Conservation (phyloP, 2,113 vertebrate species). For the Dunckerocampus dactyliophorus region DNA sequence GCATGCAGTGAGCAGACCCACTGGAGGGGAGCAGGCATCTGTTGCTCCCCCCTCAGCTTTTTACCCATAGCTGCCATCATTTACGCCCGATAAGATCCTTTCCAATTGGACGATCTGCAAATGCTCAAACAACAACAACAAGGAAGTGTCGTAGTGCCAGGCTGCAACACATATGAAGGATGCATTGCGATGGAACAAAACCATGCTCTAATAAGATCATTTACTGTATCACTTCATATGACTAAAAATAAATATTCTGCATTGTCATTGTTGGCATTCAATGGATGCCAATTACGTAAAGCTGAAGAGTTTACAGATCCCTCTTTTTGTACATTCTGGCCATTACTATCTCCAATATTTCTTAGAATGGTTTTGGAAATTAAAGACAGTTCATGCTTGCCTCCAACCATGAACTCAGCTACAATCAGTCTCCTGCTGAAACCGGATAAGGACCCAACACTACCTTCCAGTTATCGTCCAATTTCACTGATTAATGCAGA, state of each 20-base stretch:
- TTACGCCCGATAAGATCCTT: slow-evolving; percentile 59
- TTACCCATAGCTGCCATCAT: slow-evolving; percentile 67
- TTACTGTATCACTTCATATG: neutral
- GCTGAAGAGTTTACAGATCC: neutral
- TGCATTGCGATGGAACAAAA: slow-evolving; percentile 12
- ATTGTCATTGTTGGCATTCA: slow-evolving; percentile 25
- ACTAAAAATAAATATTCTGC: slow-evolving; percentile 9
- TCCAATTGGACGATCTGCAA: slow-evolving; percentile 54
- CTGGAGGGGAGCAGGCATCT: slow-evolving; percentile 62
- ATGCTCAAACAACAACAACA: slow-evolving; percentile 22
- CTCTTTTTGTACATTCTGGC: too few species aligned
- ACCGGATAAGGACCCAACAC: too few species aligned
- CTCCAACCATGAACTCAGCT: too few species aligned
- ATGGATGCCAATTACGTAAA: neutral
- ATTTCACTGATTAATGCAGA: too few species aligned
- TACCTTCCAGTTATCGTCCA: too few species aligned
- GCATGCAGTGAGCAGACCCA: slow-evolving; percentile 56
- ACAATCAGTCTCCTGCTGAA: too few species aligned
- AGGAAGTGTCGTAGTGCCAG: slow-evolving; percentile 10
- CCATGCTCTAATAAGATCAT: slow-evolving; percentile 12
- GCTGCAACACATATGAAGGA: slow-evolving; percentile 14
- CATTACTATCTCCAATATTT: too few species aligned
- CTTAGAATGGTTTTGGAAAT: too few species aligned
- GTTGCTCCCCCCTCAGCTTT: slow-evolving; percentile 56
- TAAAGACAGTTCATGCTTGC: too few species aligned